phyloP scores from a whole-genome alignment of 1,140 invertebrate genomes.

The Brachionus rotundiformis region DNA sequence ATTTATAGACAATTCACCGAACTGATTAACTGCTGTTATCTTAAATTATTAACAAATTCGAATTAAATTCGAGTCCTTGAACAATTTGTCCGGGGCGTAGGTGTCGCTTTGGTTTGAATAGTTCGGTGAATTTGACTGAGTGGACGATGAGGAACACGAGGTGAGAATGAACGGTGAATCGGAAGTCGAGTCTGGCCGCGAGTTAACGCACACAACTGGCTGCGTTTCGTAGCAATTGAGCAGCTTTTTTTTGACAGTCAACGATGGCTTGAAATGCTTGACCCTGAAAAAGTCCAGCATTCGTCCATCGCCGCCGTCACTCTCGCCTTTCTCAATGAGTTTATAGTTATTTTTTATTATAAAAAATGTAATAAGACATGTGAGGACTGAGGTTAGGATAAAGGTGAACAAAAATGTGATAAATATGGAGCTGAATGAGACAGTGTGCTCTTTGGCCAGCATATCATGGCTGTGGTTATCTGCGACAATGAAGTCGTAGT shows the following conservation, averaged over 20 bases:
- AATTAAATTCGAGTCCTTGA: constrained; percentile 23
- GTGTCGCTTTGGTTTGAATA: neutral
- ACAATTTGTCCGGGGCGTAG: neutral
- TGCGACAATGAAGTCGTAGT: neutral
- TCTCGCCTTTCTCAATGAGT: neutral
- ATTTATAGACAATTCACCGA: constrained; percentile 29
- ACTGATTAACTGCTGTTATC: neutral
- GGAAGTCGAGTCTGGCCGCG: neutral
- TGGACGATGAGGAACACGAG: neutral
- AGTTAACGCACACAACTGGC: neutral
- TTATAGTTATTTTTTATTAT: constrained; percentile 7
- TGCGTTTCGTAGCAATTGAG: constrained; percentile 32
- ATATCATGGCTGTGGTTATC: no score
- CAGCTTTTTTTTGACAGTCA: neutral
- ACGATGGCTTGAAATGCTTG: neutral
- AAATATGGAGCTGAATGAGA: neutral
- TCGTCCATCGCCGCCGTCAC: neutral
- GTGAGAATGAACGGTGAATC: constrained; percentile 3
- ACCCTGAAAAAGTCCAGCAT: neutral
- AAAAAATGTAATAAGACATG: neutral
- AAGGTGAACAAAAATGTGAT: constrained; percentile 10
- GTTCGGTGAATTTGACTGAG: constrained; percentile 36
- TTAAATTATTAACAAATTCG: neutral
- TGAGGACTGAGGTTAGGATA: neutral
- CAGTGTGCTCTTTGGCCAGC: neutral